Conservation (phyloP, 2,113 vertebrate species). For the Tetrao urogallus region DNA sequence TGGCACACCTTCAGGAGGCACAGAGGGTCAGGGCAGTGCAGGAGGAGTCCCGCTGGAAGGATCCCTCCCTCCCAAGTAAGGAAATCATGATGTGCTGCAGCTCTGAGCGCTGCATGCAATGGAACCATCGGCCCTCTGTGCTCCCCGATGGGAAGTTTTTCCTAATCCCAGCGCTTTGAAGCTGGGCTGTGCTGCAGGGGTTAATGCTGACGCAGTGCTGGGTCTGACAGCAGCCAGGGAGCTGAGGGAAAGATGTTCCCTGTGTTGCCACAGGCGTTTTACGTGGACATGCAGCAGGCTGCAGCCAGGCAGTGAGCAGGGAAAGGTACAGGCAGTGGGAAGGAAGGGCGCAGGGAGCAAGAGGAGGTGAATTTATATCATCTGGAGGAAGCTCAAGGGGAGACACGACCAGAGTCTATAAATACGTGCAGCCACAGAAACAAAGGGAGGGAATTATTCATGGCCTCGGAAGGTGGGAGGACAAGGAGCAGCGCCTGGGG, state of each 20-base stretch:
- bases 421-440: constrained; percentile 5
- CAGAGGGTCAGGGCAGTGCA: accelerated
- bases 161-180: neutral
- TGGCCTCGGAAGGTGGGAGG: neutral
- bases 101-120: neutral
- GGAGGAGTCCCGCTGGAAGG: neutral
- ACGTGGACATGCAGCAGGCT: neutral
- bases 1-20: neutral
- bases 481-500: constrained; percentile 23
- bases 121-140: neutral
- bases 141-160: neutral
- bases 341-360: constrained; percentile 28
- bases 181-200: neutral
- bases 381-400: constrained; percentile 64
- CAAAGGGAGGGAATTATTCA: constrained; percentile 37
- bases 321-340: neutral
- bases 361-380: constrained; percentile 41
- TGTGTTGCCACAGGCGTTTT: constrained; percentile 27
- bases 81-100: neutral
- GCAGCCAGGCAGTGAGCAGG: neutral
- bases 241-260: constrained; percentile 17
- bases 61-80: too few relatives aligned
- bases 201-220: neutral
- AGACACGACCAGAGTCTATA: constrained; percentile 58
- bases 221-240: neutral